Evolutionary conservation across 2,888 invertebrate genomes (phyloP).

Genomic region (Gymnosoma rotundatum): DNA sequence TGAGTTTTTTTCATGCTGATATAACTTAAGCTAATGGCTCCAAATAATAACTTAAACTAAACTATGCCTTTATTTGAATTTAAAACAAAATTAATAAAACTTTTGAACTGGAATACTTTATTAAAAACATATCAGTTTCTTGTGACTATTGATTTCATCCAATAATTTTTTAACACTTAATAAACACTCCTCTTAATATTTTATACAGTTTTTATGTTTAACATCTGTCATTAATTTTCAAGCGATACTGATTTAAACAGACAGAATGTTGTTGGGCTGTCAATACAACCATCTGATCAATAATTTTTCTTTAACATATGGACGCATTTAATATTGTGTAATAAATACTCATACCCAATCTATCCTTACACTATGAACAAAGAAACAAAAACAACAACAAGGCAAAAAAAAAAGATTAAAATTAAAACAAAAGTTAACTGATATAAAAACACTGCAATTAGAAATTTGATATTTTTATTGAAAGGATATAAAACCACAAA

Average conservation of each 20-base stretch:
- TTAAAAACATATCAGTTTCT: slow-evolving; percentile 29
- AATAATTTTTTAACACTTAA: slow-evolving; percentile 39
- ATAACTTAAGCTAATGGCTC: no score
- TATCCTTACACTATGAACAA: slow-evolving; percentile 12
- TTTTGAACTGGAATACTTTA: background rate
- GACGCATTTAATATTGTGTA: slow-evolving; percentile 25
- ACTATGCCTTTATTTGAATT: background rate
- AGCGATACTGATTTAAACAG: slow-evolving; percentile 43
- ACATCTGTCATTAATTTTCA: slow-evolving; percentile 49
- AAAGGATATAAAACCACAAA: slow-evolving; percentile 76
- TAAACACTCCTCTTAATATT: slow-evolving; percentile 4
- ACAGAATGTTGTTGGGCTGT: slow-evolving; percentile 25
- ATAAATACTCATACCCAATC: background rate
- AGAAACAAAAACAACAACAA: background rate
- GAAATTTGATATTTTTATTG: slow-evolving; percentile 81
- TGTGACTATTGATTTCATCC: slow-evolving; percentile 24
- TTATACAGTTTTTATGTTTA: slow-evolving; percentile 19
- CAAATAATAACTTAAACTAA: background rate
- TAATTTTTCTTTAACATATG: slow-evolving; percentile 46
- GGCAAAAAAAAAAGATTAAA: background rate
- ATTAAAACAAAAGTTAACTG: slow-evolving; percentile 42
- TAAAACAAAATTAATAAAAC: background rate
- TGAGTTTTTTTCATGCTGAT: no score
- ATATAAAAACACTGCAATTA: slow-evolving; percentile 76
- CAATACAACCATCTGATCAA: slow-evolving; percentile 41